Conservation (phyloP, 1,140 invertebrate species). For the Drosophila subpulchrella region DNA sequence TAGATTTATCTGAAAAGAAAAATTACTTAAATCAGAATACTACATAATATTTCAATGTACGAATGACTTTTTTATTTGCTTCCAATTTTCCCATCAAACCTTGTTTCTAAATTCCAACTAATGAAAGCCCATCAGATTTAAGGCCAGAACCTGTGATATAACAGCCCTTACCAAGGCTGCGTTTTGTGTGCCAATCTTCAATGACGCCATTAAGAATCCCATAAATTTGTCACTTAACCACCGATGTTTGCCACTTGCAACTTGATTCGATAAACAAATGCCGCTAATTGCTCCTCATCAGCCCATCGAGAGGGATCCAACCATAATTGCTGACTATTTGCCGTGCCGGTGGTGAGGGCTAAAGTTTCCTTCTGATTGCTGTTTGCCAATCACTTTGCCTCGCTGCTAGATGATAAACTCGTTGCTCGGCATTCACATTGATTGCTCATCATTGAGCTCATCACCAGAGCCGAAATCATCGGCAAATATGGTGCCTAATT, state of each 20-base stretch:
- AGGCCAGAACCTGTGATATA: background rate
- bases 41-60: background rate
- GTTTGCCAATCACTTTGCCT: constrained; percentile 71
- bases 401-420: constrained; percentile 55
- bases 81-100: background rate
- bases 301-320: constrained; percentile 28
- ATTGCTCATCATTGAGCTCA: constrained; percentile 62
- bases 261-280: constrained; percentile 56
- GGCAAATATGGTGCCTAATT: constrained; percentile 73
- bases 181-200: constrained; percentile 23
- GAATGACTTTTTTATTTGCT: background rate
- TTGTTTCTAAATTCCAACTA: background rate
- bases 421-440: constrained; percentile 54
- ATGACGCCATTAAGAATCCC: constrained; percentile 61
- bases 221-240: constrained; percentile 68
- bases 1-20: too few relatives aligned
- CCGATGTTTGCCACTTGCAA: constrained; percentile 23
- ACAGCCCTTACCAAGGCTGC: constrained; percentile 9
- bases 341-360: constrained; percentile 30
- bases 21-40: too few relatives aligned
- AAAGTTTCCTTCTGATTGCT: constrained; percentile 60
- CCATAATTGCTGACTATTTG: constrained; percentile 65
- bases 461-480: constrained; percentile 39
- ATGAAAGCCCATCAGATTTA: constrained; percentile 6
- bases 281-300: constrained; percentile 63